Conservation (phyloP, 2,113 vertebrate species). For the Aythya baeri region DNA sequence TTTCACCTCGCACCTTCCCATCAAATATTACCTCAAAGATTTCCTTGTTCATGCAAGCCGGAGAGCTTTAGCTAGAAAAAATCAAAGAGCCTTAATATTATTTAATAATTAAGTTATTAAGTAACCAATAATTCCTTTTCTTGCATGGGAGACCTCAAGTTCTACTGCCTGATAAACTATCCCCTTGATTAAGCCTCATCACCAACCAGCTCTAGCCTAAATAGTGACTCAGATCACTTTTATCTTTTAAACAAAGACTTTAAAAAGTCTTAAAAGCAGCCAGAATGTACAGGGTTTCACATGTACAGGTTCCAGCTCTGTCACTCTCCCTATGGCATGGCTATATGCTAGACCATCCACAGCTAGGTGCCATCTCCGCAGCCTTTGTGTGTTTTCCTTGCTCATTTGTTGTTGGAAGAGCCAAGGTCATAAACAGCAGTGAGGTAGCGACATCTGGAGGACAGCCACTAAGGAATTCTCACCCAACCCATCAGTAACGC, state of each 20-base stretch:
- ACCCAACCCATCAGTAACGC: not conserved
- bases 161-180: not conserved
- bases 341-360: rapidly evolving
- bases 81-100: not conserved
- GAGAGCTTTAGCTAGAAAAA: not conserved
- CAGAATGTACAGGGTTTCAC: rapidly evolving
- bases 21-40: rapidly evolving
- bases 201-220: not conserved
- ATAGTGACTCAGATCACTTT: not conserved
- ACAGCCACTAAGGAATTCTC: not conserved
- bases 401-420: not conserved
- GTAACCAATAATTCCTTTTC: not conserved
- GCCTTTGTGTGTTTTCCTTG: not conserved
- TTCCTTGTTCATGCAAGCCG: not conserved
- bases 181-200: not conserved
- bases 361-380: not conserved
- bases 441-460: conserved; percentile 47
- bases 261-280: no score
- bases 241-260: not conserved
- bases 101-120: not conserved
- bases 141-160: not conserved
- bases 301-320: not conserved
- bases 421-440: not conserved
- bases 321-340: not conserved
- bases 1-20: not conserved